Percentiles rank a stretch among this genome's conserved stretches.
Evolutionary conservation across 2,888 invertebrate genomes (phyloP).

Genomic region (Eretmocerus hayati): DNA sequence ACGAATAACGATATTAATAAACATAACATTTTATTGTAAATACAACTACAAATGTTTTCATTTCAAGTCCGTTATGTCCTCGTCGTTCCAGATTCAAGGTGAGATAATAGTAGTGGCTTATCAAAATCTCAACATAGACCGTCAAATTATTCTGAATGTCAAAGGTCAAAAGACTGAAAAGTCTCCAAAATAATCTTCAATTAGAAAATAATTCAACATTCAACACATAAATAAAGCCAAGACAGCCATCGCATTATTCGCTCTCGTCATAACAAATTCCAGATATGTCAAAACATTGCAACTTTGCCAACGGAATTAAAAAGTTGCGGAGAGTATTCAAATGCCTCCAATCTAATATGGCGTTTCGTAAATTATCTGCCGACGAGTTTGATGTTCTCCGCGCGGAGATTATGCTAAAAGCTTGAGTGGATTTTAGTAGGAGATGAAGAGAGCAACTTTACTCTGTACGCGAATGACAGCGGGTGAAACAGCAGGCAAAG

Average conservation of each 20-base stretch:
- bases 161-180: no score
- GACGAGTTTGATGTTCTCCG: slow-evolving; percentile 15
- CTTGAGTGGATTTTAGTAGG: slow-evolving; percentile 10
- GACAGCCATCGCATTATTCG: no score
- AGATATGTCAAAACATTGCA: slow-evolving; percentile 7
- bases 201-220: no score
- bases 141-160: no score
- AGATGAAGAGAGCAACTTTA: slow-evolving; percentile 1
- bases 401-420: slow-evolving; percentile 19
- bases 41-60: not conserved
- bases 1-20: slow-evolving; percentile 41
- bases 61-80: no score
- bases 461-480: slow-evolving; percentile 9
- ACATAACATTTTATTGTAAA: slow-evolving; percentile 43
- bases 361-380: slow-evolving; percentile 16
- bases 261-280: no score
- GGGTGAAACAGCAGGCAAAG: slow-evolving; percentile 18
- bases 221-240: no score
- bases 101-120: no score
- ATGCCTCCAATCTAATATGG: slow-evolving; percentile 1
- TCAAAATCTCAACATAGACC: no score
- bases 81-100: no score
- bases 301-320: slow-evolving; percentile 9
- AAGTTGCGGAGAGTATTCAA: slow-evolving; percentile 13
- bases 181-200: no score